Evolutionary conservation across 1,140 invertebrate species (phyloP).

Genomic region (Steinernema khuongi): DNA sequence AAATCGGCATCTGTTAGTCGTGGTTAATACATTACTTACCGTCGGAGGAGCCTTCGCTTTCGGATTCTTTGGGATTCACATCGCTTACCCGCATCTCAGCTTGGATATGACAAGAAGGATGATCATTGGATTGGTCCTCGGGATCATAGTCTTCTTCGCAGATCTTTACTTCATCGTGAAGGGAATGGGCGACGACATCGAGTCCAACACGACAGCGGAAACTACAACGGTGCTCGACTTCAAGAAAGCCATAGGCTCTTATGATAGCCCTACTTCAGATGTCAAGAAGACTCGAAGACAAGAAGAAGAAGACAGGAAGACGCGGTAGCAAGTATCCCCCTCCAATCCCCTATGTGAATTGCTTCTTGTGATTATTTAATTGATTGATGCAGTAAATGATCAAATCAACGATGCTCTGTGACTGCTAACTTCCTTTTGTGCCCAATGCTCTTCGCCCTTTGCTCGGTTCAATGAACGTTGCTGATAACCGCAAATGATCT

Average conservation of each 20-base stretch:
- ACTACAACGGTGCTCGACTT: neutral
- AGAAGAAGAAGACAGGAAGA: too few species aligned
- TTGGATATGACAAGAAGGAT: constrained; percentile 59
- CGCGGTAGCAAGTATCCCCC: too few species aligned
- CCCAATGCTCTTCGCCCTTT: too few species aligned
- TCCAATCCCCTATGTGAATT: too few species aligned
- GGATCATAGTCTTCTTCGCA: constrained; percentile 62
- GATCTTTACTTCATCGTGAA: constrained; percentile 63
- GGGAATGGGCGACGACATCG: constrained; percentile 39
- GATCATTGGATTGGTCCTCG: constrained; percentile 59
- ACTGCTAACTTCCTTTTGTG: too few species aligned
- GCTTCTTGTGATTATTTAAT: too few species aligned
- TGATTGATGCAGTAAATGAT: too few species aligned
- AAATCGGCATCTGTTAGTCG: constrained; percentile 60
- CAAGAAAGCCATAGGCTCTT: neutral
- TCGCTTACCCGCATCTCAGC: constrained; percentile 48
- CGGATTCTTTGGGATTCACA: constrained; percentile 56
- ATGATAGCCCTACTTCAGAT: too few species aligned
- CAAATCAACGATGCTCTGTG: too few species aligned
- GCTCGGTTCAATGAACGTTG: too few species aligned
- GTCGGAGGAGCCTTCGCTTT: constrained; percentile 62
- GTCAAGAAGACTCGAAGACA: too few species aligned
- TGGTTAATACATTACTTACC: constrained; percentile 62
- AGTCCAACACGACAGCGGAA: neutral
- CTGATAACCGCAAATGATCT: too few species aligned